Evolutionary conservation across 2,888 invertebrate genomes (phyloP), one percentile per base, ranked within the genome.

Genomic region (Tetranychus piercei): DNA sequence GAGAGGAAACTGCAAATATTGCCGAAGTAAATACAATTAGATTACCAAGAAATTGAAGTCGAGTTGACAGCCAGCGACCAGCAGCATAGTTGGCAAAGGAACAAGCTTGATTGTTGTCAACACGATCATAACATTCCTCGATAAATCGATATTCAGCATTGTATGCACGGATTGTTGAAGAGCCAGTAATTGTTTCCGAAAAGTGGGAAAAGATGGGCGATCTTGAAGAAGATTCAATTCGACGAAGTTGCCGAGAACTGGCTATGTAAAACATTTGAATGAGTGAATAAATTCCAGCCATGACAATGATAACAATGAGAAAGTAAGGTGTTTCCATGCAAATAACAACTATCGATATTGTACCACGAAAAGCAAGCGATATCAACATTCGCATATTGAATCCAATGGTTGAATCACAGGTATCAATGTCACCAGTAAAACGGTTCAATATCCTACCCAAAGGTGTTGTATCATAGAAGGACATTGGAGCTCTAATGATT

Each of bases 191-290:
- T 8, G 85, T 85, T 80, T 87, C 86, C 4, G 83, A 82, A 78
- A 87, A 85, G 78, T 85, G 85, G 7, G 85, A 84, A 79, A 85
- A 87, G 44, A 87, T 83, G 0, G 86, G 86, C n/a, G 86, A 86
- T 66, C 85, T 80, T n/a, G 84, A 83, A 2, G 85, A 82, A 1
- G 85, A 85, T 77, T 85, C 84, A 8, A 87, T 79, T 45, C 86
- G 81, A 77, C 85, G 86, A 74, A 86, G 78, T 79, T 87, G 86
- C 65, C 86, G 81, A 1, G 86, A 85, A 2, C 86, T 84, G 23
- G 82, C 82, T 22, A 86, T 84, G 79, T 85, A 86, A 78, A 85
- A 85, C 77, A 85, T 22, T 79, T 82, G 82, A 71, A 82, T 78
- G 7, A 82, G 79, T 74, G 81, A 81, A 75, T 82, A 83, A 0